Percentiles rank a stretch among this genome's conserved stretches.
phyloP scores from a whole-genome alignment of 1,140 invertebrate species.

The Lepidurus couesii region DNA sequence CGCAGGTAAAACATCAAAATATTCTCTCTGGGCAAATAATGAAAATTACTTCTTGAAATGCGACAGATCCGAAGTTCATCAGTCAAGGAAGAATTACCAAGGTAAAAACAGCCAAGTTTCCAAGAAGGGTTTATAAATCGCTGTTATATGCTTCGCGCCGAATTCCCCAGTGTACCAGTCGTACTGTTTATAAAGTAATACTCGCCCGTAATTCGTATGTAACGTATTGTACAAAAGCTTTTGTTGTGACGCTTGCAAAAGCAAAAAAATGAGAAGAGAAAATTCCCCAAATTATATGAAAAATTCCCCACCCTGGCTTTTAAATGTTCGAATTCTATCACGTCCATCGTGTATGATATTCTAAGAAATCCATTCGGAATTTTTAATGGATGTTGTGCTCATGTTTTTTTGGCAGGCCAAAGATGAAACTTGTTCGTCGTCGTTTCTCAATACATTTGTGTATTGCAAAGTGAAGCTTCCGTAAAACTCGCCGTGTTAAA shows the following conservation, averaged over 20 bases:
- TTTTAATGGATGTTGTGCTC: neutral
- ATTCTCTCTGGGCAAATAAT: fast-evolving
- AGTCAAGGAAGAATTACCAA: neutral
- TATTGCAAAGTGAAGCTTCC: conserved; percentile 19
- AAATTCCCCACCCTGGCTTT: neutral
- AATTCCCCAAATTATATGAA: neutral
- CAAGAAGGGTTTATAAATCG: neutral
- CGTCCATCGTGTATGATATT: neutral
- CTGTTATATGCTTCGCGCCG: neutral
- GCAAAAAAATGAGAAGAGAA: neutral
- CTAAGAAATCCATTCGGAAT: too few species aligned
- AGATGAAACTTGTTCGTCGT: neutral
- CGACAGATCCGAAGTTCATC: neutral
- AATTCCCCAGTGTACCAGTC: neutral
- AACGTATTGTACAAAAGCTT: neutral
- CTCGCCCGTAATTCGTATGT: neutral
- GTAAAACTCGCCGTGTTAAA: conserved; percentile 14
- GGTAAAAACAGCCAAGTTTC: neutral
- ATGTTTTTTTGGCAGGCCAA: neutral
- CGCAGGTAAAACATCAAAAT: neutral
- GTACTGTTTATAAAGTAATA: conserved; percentile 6
- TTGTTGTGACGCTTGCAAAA: neutral
- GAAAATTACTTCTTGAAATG: neutral
- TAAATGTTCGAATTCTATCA: neutral
- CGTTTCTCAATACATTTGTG: conserved; percentile 15